Percentiles rank a stretch among this genome's conserved stretches.
Evolutionary conservation across 2,113 vertebrate genomes (phyloP).

Genomic region (Zeus faber): DNA sequence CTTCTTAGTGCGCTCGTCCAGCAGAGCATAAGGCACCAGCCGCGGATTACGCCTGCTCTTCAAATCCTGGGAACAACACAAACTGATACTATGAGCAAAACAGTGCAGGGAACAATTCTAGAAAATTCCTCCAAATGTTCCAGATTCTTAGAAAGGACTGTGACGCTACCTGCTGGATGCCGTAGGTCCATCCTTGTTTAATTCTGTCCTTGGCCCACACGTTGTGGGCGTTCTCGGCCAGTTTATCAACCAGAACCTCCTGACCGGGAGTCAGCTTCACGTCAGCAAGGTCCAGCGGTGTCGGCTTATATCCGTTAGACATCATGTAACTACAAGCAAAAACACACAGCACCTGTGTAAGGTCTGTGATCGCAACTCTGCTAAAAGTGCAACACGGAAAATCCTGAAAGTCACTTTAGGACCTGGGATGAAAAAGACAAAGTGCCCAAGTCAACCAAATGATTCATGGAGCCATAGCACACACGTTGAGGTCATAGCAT

Average conservation of each 20-base stretch:
- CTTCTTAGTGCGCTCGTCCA: constrained; percentile 97
- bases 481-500: too few relatives aligned
- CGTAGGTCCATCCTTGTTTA: constrained; percentile 99
- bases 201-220: constrained; percentile 99
- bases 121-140: background rate
- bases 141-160: background rate
- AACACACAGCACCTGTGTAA: background rate
- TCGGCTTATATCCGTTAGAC: constrained; percentile 95
- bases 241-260: constrained; percentile 94
- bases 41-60: constrained; percentile 96
- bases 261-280: constrained; percentile 90
- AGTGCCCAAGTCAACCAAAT: background rate
- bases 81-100: background rate
- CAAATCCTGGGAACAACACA: constrained; percentile 79
- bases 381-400: background rate
- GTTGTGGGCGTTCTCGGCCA: constrained; percentile 98
- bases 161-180: constrained; percentile 91
- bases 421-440: too few relatives aligned
- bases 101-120: background rate
- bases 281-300: constrained; percentile 93
- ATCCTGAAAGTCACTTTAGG: background rate
- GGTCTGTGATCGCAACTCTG: background rate
- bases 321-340: constrained; percentile 85
- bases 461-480: background rate
- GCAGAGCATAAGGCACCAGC: constrained; percentile 89